Conservation (phyloP, 2,888 invertebrate species). For the Epicampocera succincta region DNA sequence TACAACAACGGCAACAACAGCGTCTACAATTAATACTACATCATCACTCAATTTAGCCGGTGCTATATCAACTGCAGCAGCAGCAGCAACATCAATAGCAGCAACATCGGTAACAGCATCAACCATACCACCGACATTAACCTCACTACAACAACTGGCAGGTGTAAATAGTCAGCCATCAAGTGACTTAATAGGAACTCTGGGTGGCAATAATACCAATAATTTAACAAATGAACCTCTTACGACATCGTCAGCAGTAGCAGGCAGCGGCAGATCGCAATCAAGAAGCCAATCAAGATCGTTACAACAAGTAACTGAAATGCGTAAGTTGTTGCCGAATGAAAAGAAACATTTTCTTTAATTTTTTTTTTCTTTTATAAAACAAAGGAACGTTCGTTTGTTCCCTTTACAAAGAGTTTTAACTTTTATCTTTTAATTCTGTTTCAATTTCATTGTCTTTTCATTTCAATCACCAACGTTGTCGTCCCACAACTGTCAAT, state of each 20-base stretch:
- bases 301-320: slow-evolving; percentile 69
- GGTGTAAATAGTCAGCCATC: slow-evolving; percentile 59
- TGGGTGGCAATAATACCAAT: slow-evolving; percentile 50
- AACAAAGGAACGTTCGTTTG: not conserved
- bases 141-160: slow-evolving; percentile 51
- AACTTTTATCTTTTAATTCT: slow-evolving; percentile 57
- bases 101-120: slow-evolving; percentile 33
- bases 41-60: slow-evolving; percentile 52
- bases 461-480: slow-evolving; percentile 9
- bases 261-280: slow-evolving; percentile 31
- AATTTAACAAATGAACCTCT: slow-evolving; percentile 50
- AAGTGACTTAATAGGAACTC: slow-evolving; percentile 48
- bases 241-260: slow-evolving; percentile 25
- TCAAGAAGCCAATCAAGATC: slow-evolving; percentile 61
- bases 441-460: slow-evolving; percentile 46
- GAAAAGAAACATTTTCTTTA: not conserved
- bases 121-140: slow-evolving; percentile 62
- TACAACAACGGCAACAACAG: slow-evolving; percentile 73
- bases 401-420: slow-evolving; percentile 21
- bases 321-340: slow-evolving; percentile 71
- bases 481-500: slow-evolving; percentile 26
- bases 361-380: not conserved
- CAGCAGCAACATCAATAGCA: slow-evolving; percentile 2
- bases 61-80: slow-evolving; percentile 25
- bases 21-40: slow-evolving; percentile 69